These are phyloP conservation scores for Lordiphosa clarofinis DNA, from an alignment of 1,140 invertebrate genomes.

Conservation along the genomic window DNA sequence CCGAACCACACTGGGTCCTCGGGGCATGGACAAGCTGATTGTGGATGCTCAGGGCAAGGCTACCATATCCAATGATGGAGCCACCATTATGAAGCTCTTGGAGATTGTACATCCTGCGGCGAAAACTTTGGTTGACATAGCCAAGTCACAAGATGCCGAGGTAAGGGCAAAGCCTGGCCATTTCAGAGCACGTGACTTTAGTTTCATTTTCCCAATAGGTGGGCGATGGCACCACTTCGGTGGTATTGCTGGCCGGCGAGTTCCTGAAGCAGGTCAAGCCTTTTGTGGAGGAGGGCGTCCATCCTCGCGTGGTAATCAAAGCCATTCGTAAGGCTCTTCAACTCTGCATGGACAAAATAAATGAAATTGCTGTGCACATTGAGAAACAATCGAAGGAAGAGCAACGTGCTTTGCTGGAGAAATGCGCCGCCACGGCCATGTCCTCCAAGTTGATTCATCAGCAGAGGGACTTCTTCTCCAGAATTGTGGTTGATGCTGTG, in stretches of 20 bases:
- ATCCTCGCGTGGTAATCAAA: constrained; percentile 95
- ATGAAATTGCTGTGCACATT: constrained; percentile 91
- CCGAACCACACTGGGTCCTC: constrained; percentile 97
- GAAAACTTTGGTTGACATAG: constrained; percentile 98
- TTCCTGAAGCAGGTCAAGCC: constrained; percentile 97
- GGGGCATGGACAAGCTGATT: constrained; percentile 99
- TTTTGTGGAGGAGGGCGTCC: constrained; percentile 97
- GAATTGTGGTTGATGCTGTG: constrained; percentile 99
- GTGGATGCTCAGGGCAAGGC: constrained; percentile 93
- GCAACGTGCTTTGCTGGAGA: constrained; percentile 89
- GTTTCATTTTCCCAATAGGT: constrained; percentile 84
- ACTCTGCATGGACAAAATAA: constrained; percentile 91
- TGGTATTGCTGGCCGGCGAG: constrained; percentile 96
- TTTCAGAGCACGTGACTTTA: constrained; percentile 34
- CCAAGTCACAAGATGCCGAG: constrained; percentile 99
- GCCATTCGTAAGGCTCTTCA: constrained; percentile 90
- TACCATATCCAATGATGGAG: constrained; percentile 99
- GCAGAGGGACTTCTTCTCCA: constrained; percentile 97
- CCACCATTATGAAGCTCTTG: constrained; percentile 98
- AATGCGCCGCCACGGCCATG: constrained; percentile 97
- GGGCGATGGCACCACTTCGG: constrained; percentile 98
- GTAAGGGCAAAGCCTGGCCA: constrained; percentile 81
- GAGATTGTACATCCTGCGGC: constrained; percentile 99
- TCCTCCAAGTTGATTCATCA: constrained; percentile 97
- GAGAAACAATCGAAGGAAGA: constrained; percentile 82